These are phyloP conservation scores for Cynoglossus semilaevis DNA, from an alignment of 2,113 vertebrate species.

Conservation along the genomic window DNA sequence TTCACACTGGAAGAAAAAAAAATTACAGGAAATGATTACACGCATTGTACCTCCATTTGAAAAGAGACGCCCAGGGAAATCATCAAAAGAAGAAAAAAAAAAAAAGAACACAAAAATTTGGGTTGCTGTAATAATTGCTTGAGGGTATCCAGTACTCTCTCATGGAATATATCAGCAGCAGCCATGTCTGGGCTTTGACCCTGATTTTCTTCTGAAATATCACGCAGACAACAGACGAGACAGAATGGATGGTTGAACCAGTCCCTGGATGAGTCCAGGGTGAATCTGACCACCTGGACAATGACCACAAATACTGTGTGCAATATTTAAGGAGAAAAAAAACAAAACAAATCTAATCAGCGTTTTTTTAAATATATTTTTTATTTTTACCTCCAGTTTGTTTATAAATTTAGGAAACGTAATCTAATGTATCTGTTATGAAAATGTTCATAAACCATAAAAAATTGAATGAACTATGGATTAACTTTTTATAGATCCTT, in stretches of 20 bases:
- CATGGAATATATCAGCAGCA: conserved; percentile 72
- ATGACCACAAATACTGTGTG: not conserved
- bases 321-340: not conserved
- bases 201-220: conserved; percentile 50
- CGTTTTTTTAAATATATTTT: too few relatives aligned
- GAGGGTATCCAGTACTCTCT: conserved; percentile 74
- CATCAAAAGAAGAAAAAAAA: conserved; percentile 69
- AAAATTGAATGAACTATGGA: too few relatives aligned
- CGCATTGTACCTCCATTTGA: conserved; percentile 74
- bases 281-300: conserved; percentile 46
- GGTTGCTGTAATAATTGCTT: conserved; percentile 74
- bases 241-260: conserved; percentile 22
- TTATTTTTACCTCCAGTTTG: too few relatives aligned
- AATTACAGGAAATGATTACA: conserved; percentile 71
- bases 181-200: conserved; percentile 63
- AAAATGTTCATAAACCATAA: too few relatives aligned
- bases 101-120: conserved; percentile 33
- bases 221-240: conserved; percentile 51
- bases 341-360: not conserved
- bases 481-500: too few relatives aligned
- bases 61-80: conserved; percentile 79
- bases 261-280: conserved; percentile 22
- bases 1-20: conserved; percentile 67
- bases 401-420: too few relatives aligned
- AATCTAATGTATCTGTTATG: too few relatives aligned